Base-by-base conservation (phyloP, 2,888 invertebrate genomes). In the Harpalus rubripes region DNA sequence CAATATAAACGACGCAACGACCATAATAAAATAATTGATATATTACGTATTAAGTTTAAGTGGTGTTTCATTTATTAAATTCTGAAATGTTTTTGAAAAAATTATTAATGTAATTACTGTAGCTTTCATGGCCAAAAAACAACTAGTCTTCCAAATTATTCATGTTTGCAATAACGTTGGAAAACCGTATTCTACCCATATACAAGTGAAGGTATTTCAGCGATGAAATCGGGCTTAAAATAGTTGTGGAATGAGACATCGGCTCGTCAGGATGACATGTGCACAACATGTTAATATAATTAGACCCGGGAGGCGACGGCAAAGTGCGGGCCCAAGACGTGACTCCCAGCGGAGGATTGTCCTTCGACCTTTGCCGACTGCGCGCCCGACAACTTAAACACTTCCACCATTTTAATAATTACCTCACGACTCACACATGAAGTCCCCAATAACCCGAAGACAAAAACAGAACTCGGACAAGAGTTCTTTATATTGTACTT, bases 231-330 rank as follows among this genome's bases (percentile, higher is more conserved):
- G 58, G 7, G 22, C 78, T 32, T 18, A 58, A 78, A 78, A 78
- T 58, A 56, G 58, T 26, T 78, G 26, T 78, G 18, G 26, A 58
- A 58, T 78, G 58, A 26, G 58, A 1, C 22, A 63, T 5, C 12
- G 26, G n/a, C 2, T 52, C 44, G 1, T 10, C 44, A 10, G 26
- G 63, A 63, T 10, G 44, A 74, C 44, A 74, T 74, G 72, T 74
- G 44, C 44, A 74, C 72, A 80, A 80, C 80, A 80, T 80, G 80
- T 10, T 80, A 80, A 80, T 80, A 61, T 61, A 80, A 80, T 80
- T 80, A 80, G 32, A 78, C 78, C 78, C 78, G 4, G n/a, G 32
- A 32, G 41, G 68, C 26, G 63, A 12, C 22, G 58, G 61, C 61
- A 18, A 18, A 65, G 76, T 26, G 22, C 44, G 61, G 58, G 7